Evolutionary conservation across 2,113 vertebrate species (phyloP), one percentile per base, ranked within the genome.

Genomic region (Engystomops pustulosus): DNA sequence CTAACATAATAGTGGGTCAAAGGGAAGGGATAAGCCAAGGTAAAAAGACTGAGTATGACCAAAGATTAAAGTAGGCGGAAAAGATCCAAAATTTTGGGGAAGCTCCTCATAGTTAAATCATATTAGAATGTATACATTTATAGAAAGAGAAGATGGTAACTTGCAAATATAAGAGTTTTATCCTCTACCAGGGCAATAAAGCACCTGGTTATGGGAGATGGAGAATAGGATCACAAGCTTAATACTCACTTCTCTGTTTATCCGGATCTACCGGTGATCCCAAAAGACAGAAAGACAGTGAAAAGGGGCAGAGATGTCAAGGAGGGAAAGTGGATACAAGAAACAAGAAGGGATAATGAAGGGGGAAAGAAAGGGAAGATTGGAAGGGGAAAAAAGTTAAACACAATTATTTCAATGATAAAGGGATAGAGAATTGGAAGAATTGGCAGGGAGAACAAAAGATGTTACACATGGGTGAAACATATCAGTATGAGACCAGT

Each of bases 161-260:
- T 77, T 23, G 11, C 55, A 36, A 34, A 76, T 27, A 77, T 10
- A 38, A 53, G 12, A 55, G 36, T 32, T 69, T 3, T 18, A 14
- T 76, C 17, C 32, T 84, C n/a, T 65, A 80, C 80, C 51, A 70
- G 72, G 55, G 80, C 62, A 45, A 77, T 58, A 77, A 60, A 30
- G 71, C 65, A 38, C 71, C 47, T 82, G 80, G 85, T 38, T 60
- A 41, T 44, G 72, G 34, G 60, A 44, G 55, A 55, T 80, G 30
- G 69, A 58, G 45, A 18, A 53, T 62, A 84, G 58, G 72, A 84
- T 78, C 83, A 79, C 72, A 69, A 79, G 90, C 88, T 89, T 90
- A 88, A 93, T 95, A 95, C 94, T 95, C 94, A 95, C 94, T 95
- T 95, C 94, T 92, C 93, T 94, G 94, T 95, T 95, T 93, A 95